These are phyloP conservation scores for Jacana jacana DNA, from an alignment of 2,113 vertebrate species.

Conservation along the genomic window DNA sequence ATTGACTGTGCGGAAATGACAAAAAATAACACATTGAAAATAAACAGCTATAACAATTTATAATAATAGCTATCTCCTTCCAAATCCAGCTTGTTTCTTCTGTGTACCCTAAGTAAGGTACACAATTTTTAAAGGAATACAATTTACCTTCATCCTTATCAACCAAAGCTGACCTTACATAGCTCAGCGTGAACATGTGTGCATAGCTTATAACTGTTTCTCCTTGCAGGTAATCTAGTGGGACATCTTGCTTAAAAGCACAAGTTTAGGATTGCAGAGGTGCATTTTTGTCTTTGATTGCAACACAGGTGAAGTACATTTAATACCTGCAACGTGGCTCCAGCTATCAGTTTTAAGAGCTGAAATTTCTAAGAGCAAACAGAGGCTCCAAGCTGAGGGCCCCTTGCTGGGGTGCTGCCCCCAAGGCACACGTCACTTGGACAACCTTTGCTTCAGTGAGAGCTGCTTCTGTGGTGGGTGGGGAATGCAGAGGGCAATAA, in stretches of 20 bases:
- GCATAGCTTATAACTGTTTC: not conserved
- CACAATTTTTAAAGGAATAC: not conserved
- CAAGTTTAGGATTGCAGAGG: conserved; percentile 21
- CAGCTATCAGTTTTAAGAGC: not conserved
- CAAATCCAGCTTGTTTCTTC: not conserved
- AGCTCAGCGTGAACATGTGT: not conserved
- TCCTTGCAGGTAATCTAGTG: not conserved
- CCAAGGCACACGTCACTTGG: rapidly evolving
- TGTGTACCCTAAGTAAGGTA: not conserved
- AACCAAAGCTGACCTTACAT: not conserved
- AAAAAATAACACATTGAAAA: not conserved
- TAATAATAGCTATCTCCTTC: not conserved
- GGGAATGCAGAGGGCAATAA: not conserved
- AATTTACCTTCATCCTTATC: not conserved
- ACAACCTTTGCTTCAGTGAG: not conserved
- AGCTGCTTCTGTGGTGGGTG: not conserved
- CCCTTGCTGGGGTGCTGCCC: not conserved
- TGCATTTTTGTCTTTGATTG: not conserved
- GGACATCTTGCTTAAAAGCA: conserved; percentile 41
- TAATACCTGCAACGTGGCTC: not conserved
- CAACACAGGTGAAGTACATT: conserved; percentile 40
- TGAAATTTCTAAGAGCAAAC: not conserved
- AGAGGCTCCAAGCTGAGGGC: not conserved
- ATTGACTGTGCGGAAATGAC: not conserved
- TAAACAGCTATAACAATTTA: too few relatives aligned